These are phyloP conservation scores for Pelodiscus sinensis DNA, from an alignment of 2,113 vertebrate genomes.

Conservation along the genomic window DNA sequence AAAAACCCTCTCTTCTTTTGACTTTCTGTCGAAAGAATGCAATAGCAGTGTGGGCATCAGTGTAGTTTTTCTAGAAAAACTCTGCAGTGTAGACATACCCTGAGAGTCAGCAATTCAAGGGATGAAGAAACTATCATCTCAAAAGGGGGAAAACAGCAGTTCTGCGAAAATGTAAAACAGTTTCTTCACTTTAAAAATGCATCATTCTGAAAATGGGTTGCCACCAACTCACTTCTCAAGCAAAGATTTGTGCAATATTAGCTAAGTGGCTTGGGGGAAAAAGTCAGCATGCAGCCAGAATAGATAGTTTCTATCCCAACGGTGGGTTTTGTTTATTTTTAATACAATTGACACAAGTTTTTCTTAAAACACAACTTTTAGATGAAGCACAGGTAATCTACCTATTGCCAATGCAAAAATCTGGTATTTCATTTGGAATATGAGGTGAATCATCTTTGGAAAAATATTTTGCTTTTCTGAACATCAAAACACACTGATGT, in stretches of 20 bases:
- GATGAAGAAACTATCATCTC: not conserved
- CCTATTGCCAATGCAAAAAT: not conserved
- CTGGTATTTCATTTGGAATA: not conserved
- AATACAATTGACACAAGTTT: not conserved
- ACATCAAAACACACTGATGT: not conserved
- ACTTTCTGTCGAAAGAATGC: no score
- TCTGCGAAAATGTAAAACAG: constrained; percentile 11
- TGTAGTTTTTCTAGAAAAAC: no score
- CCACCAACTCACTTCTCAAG: not conserved
- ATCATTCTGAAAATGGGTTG: not conserved
- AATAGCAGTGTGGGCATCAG: no score
- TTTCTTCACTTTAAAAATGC: not conserved
- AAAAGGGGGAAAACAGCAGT: constrained; percentile 14
- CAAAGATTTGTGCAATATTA: not conserved
- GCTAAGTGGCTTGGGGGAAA: not conserved
- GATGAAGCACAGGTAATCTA: not conserved
- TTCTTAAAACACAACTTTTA: not conserved
- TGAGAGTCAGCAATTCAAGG: not conserved
- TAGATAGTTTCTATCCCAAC: not conserved
- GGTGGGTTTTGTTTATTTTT: rapidly evolving
- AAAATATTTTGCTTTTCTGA: constrained; percentile 4
- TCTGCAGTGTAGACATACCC: no score
- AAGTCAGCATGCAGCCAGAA: not conserved
- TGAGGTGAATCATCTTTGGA: not conserved
- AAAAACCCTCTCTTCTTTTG: no score